Base-by-base conservation (phyloP, 2,888 invertebrate genomes). In the Ectemnius continuus region DNA sequence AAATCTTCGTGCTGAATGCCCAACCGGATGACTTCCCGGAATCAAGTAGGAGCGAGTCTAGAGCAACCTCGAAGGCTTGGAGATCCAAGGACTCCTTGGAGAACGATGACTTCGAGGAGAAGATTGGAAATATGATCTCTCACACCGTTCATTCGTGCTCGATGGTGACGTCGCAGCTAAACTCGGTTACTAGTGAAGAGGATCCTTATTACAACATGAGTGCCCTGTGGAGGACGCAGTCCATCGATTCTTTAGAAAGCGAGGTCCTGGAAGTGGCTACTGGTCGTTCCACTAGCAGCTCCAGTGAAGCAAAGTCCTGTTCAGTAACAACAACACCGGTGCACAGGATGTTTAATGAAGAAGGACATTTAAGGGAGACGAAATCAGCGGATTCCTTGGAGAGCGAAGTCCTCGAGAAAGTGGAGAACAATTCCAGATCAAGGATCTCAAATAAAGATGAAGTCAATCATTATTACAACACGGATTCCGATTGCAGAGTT, bases 1-100 rank as follows among this genome's bases (percentile, higher is more conserved):
- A 93, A 36, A 92, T 94, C 11, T 93, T 93, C 79, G 92, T 94
- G 75, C 87, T 94, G 47, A 92, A 93, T 2, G 92, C 93, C 0
- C 92, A 92, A 67, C 92, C 93, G 1, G 93, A 93, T 47, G 93
- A 93, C 73, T 91, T 92, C 62, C 88, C 91, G 0, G 91, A 91
- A 68, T 88, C 91, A 36, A 88, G 86, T 4, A 84, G 82, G 16
- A 89, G 88, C 69, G 88, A 91, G 61, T 52, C 52, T 14, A 11
- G 52, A 14, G n/a, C 52, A 52, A 13, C 14, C 1, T 52, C 52
- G 14, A 52, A 16, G 14, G 52, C 16, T 16, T 16, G 52, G 16
- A 52, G 52, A 14, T 90, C 89, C 0, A 87, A 88, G 13, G 91
- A 90, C 62, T 91, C 90, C 2, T 89, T 52, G 4, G 52, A 52